Percentiles rank a stretch among this genome's conserved stretches.
Conservation (phyloP, 2,888 invertebrate genomes). For the Entomobrya proxima region DNA sequence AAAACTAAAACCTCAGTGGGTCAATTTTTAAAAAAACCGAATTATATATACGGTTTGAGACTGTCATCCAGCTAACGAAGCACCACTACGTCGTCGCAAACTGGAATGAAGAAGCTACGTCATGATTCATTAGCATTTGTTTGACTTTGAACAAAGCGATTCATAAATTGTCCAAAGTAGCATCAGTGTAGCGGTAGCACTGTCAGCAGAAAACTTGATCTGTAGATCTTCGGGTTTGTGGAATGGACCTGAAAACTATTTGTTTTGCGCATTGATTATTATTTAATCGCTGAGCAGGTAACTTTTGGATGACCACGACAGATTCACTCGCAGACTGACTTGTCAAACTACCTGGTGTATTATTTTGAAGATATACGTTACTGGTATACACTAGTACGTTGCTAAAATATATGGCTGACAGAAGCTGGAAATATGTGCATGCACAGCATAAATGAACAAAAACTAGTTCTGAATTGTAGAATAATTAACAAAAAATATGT, state of each 20-base stretch:
- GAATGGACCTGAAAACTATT: not conserved
- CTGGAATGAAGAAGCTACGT: not conserved
- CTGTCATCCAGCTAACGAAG: not conserved
- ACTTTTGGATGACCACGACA: not conserved
- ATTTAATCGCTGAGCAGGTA: not conserved
- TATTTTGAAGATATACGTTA: no score
- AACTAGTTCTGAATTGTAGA: not conserved
- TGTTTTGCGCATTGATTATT: not conserved
- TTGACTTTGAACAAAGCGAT: not conserved
- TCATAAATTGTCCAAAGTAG: not conserved
- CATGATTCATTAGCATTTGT: not conserved
- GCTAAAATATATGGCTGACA: no score
- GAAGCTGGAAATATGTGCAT: no score
- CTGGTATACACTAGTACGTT: no score
- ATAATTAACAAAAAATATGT: not conserved
- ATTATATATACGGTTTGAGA: no score
- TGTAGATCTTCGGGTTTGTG: not conserved
- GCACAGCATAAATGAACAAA: not conserved
- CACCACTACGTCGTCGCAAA: not conserved
- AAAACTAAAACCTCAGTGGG: no score
- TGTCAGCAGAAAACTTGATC: constrained; percentile 1
- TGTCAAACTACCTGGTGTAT: not conserved
- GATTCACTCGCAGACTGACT: not conserved
- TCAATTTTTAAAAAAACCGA: no score
- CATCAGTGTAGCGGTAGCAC: not conserved